Conservation (phyloP, 2,888 invertebrate species). For the Tricholauxania praeusta region DNA sequence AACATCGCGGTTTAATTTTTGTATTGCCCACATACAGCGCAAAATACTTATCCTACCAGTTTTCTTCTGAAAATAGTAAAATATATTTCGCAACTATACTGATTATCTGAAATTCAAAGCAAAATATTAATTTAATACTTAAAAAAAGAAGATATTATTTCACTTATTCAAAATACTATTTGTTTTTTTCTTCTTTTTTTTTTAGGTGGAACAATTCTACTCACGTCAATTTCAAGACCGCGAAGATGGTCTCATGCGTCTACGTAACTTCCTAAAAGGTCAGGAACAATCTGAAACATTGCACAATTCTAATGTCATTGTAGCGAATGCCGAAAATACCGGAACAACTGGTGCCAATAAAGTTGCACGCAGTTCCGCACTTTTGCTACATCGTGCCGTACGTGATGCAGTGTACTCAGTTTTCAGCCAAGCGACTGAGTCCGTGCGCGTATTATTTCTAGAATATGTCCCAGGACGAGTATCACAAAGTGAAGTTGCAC, state of each 20-base stretch:
- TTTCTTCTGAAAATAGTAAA: no score
- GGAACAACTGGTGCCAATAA: constrained; percentile 72
- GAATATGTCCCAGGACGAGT: constrained; percentile 90
- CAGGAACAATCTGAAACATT: constrained; percentile 56
- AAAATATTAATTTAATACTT: no score
- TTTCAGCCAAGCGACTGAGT: constrained; percentile 86
- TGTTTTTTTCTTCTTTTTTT: not conserved
- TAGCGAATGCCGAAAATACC: constrained; percentile 49
- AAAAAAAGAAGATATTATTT: not conserved
- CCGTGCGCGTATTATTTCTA: constrained; percentile 82
- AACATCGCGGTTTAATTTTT: no score
- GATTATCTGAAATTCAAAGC: no score
- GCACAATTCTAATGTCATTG: constrained; percentile 24
- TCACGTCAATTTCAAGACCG: constrained; percentile 91
- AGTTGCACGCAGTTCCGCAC: constrained; percentile 84
- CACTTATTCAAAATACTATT: not conserved
- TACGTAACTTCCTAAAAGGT: constrained; percentile 68
- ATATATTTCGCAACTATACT: no score
- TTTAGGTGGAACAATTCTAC: constrained; percentile 89
- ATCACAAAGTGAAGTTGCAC: constrained; percentile 83
- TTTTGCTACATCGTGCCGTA: constrained; percentile 82
- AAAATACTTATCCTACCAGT: no score
- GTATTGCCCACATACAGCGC: no score
- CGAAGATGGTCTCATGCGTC: constrained; percentile 84
- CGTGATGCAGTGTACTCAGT: constrained; percentile 92